Conservation (phyloP, 2,888 invertebrate species). For the Tetragonisca angustula region DNA sequence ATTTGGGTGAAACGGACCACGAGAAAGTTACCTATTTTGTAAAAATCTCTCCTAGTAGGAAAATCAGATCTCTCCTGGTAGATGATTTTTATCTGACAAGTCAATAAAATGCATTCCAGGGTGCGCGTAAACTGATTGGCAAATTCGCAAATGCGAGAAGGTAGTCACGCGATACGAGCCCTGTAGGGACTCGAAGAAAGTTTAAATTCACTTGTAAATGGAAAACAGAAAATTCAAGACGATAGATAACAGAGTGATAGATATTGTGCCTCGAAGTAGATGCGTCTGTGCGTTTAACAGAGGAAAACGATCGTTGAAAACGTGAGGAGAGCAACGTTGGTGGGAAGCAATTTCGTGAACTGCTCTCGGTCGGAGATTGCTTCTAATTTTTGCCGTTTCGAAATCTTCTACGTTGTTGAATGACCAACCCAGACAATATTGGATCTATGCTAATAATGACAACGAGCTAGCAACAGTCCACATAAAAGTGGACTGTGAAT, state of each 20-base stretch:
- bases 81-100: no score
- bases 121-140: background rate
- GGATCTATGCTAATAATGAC: no score
- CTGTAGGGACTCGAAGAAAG: background rate
- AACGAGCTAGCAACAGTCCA: no score
- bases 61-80: background rate
- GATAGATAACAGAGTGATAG: no score
- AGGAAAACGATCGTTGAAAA: background rate
- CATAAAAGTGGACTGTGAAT: no score
- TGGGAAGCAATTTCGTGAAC: background rate
- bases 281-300: background rate
- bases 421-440: no score
- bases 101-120: background rate
- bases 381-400: background rate
- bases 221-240: conserved; percentile 10
- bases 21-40: background rate
- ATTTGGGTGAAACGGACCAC: background rate
- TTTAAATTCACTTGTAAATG: conserved; percentile 17
- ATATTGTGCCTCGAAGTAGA: background rate
- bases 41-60: background rate
- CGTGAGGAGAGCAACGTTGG: no score
- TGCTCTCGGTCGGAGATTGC: background rate
- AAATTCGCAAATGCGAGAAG: conserved; percentile 4
- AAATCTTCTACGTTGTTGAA: background rate
- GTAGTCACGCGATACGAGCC: conserved; percentile 8